Evolutionary conservation across 2,888 invertebrate species (phyloP), one percentile per base, ranked within the genome.

Genomic region (Apamea sordens): DNA sequence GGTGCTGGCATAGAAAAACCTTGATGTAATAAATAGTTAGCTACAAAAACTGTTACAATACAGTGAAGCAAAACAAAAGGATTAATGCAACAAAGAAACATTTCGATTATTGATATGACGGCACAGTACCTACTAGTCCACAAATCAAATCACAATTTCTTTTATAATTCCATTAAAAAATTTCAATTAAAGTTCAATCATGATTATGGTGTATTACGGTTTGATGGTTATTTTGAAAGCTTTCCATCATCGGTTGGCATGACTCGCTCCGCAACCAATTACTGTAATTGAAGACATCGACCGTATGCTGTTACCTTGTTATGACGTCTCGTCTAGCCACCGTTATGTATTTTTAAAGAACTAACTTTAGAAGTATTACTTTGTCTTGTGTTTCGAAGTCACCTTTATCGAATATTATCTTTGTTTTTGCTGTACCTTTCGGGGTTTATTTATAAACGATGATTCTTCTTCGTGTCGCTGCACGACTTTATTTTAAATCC

Each of bases 221-320:
- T 28, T 63, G 72, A 64, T 67, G 79, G 79, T 80, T 72, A 85
- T 83, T 91, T 91, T 90, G 88, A 91, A 92, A 91, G 91, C 89
- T 91, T 90, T 89, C 74, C 79, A 87, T 85, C 79, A 87, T 85
- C 86, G 84, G 86, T 87, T 79, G 79, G 75, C 85, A 82, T 91
- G 91, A 92, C 91, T 91, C 74, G 90, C 86, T 36, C 68, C 61
- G 13, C 10, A n/a, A 59, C 75, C 86, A 87, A 88, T 89, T 88
- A 89, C 85, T 63, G 73, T 91, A 88, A 91, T 89, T 91, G 88
- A 82, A 85, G n/a, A 75, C 64, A 79, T 44, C 63, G 72, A 2
- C 76, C 44, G 47, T 64, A 28, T 47, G 50, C 69, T 53, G 32
- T 59, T 61, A 85, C 28, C 64, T 61, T 72, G 53, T 84, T 61